Evolutionary conservation across 2,888 invertebrate genomes (phyloP).

Genomic region (Drosophila macrothrix): DNA sequence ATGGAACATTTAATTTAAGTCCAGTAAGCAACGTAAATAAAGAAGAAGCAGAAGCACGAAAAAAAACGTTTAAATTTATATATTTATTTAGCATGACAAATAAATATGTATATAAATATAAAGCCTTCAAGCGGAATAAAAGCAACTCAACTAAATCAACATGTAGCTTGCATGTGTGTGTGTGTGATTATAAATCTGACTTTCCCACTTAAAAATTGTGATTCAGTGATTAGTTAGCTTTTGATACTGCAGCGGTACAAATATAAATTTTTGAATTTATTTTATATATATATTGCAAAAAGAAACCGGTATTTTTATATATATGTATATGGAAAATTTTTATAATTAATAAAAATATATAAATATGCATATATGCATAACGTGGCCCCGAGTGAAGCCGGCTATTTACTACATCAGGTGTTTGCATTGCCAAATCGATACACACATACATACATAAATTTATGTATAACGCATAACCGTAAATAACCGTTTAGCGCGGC

Average conservation of each 20-base stretch:
- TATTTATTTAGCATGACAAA: not conserved
- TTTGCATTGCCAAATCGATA: not conserved
- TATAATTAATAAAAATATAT: not conserved
- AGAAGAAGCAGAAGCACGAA: not conserved
- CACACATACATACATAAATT: not conserved
- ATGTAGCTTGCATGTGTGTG: not conserved
- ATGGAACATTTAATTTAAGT: not conserved
- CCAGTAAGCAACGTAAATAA: not conserved
- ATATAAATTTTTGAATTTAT: not conserved
- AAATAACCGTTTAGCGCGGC: not conserved
- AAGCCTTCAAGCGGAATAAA: conserved; percentile 2
- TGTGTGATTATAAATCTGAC: conserved; percentile 7
- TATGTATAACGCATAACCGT: not conserved
- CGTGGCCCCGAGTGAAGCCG: not conserved
- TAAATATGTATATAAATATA: not conserved
- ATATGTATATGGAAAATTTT: not conserved
- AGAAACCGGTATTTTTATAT: not conserved
- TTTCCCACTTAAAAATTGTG: not conserved
- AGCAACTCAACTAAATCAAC: conserved; percentile 2
- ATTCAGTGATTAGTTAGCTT: conserved; percentile 14
- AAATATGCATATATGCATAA: not conserved
- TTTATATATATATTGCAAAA: not conserved
- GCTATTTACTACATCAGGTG: not conserved
- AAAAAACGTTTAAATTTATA: not conserved
- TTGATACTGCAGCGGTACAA: conserved; percentile 3